A percentile compares a stretch with the other conserved stretches of the same genome.
Conservation (phyloP, 2,888 invertebrate species). For the Caenorhabditis sp. region DNA sequence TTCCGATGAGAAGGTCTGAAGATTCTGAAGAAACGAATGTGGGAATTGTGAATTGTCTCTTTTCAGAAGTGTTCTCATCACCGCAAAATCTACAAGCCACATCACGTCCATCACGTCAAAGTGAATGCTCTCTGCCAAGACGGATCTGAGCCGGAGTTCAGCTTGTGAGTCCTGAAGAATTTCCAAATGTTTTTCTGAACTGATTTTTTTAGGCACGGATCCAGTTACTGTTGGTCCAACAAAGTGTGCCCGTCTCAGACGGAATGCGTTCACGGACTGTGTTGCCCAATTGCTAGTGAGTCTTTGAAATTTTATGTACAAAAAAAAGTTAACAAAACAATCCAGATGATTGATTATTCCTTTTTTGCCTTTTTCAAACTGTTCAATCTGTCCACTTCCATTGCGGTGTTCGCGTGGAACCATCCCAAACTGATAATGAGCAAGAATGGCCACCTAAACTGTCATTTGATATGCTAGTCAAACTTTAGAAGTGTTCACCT, state of each 20-base stretch:
- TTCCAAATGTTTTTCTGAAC: not conserved
- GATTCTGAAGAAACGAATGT: not conserved
- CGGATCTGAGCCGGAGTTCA: constrained; percentile 75
- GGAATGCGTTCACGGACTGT: constrained; percentile 74
- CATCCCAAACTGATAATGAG: constrained; percentile 75
- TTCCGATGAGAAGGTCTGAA: constrained; percentile 65
- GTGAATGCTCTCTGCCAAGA: constrained; percentile 75
- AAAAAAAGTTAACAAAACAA: not conserved
- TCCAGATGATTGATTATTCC: constrained; percentile 9
- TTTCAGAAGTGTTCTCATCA: constrained; percentile 56
- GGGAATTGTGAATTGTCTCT: not conserved
- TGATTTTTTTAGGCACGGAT: constrained; percentile 71
- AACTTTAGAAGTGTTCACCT: constrained; percentile 23
- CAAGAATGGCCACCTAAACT: constrained; percentile 73
- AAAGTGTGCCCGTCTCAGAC: constrained; percentile 74
- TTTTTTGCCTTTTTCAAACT: constrained; percentile 42
- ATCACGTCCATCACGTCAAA: constrained; percentile 38
- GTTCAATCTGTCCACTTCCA: constrained; percentile 70
- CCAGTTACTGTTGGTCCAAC: constrained; percentile 78
- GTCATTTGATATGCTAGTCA: not conserved
- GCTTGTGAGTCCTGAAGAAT: constrained; percentile 62
- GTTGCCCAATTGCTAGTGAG: constrained; percentile 74
- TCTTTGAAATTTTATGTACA: constrained; percentile 32
- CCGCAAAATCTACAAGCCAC: constrained; percentile 40
- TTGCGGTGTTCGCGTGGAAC: constrained; percentile 75